phyloP scores from a whole-genome alignment of 2,113 vertebrate species.

The Grammomys surdaster region DNA sequence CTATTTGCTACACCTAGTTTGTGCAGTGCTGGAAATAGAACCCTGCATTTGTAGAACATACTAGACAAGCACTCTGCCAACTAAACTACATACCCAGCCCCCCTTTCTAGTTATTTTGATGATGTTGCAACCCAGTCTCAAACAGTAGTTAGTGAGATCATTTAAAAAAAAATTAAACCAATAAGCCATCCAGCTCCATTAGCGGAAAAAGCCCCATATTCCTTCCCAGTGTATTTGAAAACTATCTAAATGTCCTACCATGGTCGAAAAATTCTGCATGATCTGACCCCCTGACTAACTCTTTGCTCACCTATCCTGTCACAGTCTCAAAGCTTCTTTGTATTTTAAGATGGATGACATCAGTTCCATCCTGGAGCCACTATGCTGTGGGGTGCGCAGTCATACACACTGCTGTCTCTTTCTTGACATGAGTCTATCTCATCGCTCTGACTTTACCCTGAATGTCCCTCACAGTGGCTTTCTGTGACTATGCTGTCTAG shows the following conservation, averaged over 20 bases:
- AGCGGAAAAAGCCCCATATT: neutral
- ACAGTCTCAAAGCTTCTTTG: neutral
- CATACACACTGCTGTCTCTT: rapidly evolving
- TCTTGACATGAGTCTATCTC: neutral
- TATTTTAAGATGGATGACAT: neutral
- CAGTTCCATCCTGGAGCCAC: neutral
- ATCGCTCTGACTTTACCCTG: neutral
- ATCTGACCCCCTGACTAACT: neutral
- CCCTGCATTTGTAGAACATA: neutral
- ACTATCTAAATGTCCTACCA: neutral
- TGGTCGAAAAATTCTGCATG: neutral
- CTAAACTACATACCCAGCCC: neutral
- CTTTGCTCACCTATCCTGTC: neutral
- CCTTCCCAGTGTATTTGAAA: neutral
- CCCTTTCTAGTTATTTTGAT: neutral
- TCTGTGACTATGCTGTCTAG: neutral
- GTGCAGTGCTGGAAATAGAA: neutral
- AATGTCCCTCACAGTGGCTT: neutral
- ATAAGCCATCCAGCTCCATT: neutral
- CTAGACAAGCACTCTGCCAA: neutral
- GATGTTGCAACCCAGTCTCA: neutral
- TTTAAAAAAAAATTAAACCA: conserved; percentile 10
- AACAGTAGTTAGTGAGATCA: neutral
- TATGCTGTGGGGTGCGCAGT: neutral
- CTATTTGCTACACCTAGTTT: no score